These are phyloP conservation scores for Nylanderia fulva DNA, from an alignment of 1,140 invertebrate species.

Conservation along the genomic window DNA sequence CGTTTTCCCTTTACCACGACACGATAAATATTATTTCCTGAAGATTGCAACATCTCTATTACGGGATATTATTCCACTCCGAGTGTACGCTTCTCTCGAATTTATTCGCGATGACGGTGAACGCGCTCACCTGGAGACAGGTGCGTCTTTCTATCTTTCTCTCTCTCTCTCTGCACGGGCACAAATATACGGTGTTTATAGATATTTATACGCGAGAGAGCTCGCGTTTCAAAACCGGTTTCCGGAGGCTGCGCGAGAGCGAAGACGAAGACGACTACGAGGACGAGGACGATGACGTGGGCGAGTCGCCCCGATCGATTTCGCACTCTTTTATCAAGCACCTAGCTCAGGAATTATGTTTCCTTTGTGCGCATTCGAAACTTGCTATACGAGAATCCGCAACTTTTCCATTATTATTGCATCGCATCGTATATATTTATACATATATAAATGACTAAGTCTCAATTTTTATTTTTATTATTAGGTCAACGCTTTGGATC, in stretches of 20 bases:
- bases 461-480: conserved; percentile 12
- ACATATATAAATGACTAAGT: not conserved
- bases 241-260: conserved; percentile 5
- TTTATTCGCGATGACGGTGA: conserved; percentile 20
- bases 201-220: conserved; percentile 51
- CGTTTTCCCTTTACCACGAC: not conserved
- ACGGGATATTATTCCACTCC: conserved; percentile 43
- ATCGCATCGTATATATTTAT: not conserved
- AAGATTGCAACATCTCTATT: conserved; percentile 54
- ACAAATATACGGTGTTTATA: conserved; percentile 51
- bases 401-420: conserved; percentile 44
- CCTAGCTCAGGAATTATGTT: conserved; percentile 11
- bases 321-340: conserved; percentile 33
- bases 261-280: not conserved
- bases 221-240: conserved; percentile 43
- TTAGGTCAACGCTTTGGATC: not conserved
- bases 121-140: conserved; percentile 40
- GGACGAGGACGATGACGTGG: conserved; percentile 29
- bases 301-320: conserved; percentile 40
- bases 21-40: conserved; percentile 57
- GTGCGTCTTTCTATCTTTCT: too few relatives aligned
- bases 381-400: not conserved
- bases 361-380: conserved; percentile 35
- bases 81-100: conserved; percentile 28
- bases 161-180: not conserved